Evolutionary conservation across 2,113 vertebrate species (phyloP), one percentile per base, ranked within the genome.

Genomic region (Todiramphus chloris): DNA sequence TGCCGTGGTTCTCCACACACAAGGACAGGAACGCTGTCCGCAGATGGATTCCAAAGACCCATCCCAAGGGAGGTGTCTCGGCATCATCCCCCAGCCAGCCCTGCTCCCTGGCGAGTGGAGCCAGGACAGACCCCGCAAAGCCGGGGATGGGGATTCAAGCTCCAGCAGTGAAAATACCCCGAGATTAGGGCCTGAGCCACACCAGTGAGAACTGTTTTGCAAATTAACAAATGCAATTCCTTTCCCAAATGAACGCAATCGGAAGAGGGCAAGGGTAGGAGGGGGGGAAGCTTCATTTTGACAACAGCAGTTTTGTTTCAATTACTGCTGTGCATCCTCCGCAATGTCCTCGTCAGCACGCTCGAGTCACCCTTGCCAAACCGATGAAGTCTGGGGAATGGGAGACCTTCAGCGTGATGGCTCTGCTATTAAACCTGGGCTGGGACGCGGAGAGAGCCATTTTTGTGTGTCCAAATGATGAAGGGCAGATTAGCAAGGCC

Each of bases 401-500:
- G 90, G 80, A 96, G 86, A 72, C 73, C 39, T 72, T 68, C 68
- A 31, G 50, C 3, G 18, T 4, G 75, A 72, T 37, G 88, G 68
- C 56, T 64, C 53, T 1, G 21, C 94, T n/a, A 11, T 25, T 50
- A 64, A 68, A 64, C 88, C 93, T 27, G 68, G 0, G 6, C 90
- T 44, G 90, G 33, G 93, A 25, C 2, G 83, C 2, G 8, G 30
- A 25, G 46, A 81, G 68, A 69, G 79, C 72, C 56, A 1, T 35
- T 24, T 56, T 37, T 74, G 79, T 39, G 79, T 89, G 92, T 93
- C 95, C 92, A 20, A 37, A 79, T 24, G 94, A 58, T 30, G 93
- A 69, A 87, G 95, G 92, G 92, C 92, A 94, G 88, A 87, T 93
- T 55, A 87, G 89, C 14, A 67, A 83, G 66, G 90, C 92, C 92